phyloP scores from a whole-genome alignment of 2,888 invertebrate genomes.

The Podabrus alpinus region DNA sequence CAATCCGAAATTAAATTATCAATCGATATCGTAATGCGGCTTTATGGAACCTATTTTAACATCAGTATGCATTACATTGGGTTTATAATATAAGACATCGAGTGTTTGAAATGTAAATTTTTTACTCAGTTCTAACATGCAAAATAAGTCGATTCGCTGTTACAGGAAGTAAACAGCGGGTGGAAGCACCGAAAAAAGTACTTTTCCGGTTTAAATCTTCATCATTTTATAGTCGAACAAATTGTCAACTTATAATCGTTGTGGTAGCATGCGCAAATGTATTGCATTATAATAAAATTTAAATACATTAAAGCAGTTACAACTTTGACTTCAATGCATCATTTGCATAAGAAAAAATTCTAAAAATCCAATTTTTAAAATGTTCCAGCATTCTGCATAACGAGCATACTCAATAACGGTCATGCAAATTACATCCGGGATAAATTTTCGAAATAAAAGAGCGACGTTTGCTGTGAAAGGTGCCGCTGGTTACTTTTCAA shows the following conservation, averaged over 20 bases:
- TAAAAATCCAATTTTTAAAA: neutral
- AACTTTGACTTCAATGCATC: neutral
- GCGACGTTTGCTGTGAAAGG: neutral
- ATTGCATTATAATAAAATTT: conserved; percentile 13
- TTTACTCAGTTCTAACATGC: conserved; percentile 45
- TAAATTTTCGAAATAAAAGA: neutral
- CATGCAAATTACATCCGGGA: neutral
- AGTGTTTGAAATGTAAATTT: conserved; percentile 50
- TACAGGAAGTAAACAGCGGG: conserved; percentile 47
- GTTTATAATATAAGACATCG: conserved; percentile 35
- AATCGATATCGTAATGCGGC: conserved; percentile 19
- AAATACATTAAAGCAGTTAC: conserved; percentile 7
- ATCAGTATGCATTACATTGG: conserved; percentile 37
- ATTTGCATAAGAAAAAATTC: neutral
- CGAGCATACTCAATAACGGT: neutral
- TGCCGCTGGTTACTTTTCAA: neutral
- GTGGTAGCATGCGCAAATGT: conserved; percentile 11
- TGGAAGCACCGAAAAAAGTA: conserved; percentile 47
- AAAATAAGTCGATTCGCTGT: conserved; percentile 45
- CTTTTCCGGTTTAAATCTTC: conserved; percentile 50
- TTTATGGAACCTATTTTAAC: conserved; percentile 19
- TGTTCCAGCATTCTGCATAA: neutral
- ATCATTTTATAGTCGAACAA: conserved; percentile 46
- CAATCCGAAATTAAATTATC: conserved; percentile 16
- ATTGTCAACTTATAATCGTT: conserved; percentile 34